Conservation (phyloP, 2,888 invertebrate species). For the Aelia acuminata region DNA sequence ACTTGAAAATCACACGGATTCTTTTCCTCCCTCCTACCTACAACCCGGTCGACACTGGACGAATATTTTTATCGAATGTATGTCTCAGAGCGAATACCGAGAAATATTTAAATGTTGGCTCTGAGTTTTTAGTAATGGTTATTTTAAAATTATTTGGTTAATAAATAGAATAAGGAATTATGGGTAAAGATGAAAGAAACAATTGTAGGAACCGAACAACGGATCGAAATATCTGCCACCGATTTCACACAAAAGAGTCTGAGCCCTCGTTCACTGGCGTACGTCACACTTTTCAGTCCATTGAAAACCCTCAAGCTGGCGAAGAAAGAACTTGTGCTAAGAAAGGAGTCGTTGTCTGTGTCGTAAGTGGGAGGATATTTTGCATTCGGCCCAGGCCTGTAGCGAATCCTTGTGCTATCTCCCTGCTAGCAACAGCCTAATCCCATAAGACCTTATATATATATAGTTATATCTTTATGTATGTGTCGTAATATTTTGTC, state of each 20-base stretch:
- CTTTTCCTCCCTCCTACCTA: too few relatives aligned
- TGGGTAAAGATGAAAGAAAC: not conserved
- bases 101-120: too few relatives aligned
- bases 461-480: not conserved
- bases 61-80: too few relatives aligned
- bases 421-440: not conserved
- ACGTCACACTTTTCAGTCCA: not conserved
- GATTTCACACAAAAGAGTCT: not conserved
- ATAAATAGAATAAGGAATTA: too few relatives aligned
- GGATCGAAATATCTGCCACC: not conserved
- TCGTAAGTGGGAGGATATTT: not conserved
- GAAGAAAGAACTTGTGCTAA: not conserved
- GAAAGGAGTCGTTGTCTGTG: not conserved
- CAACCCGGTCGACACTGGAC: too few relatives aligned
- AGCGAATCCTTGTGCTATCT: too few relatives aligned
- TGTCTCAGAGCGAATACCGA: too few relatives aligned
- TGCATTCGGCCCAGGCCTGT: not conserved
- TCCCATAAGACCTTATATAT: too few relatives aligned
- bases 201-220: not conserved
- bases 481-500: not conserved
- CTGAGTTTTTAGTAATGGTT: too few relatives aligned
- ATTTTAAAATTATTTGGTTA: too few relatives aligned
- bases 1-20: too few relatives aligned
- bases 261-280: not conserved
- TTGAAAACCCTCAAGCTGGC: not conserved